These are phyloP conservation scores for Camponotus vicinus DNA, from an alignment of 1,140 invertebrate genomes.

Conservation along the genomic window DNA sequence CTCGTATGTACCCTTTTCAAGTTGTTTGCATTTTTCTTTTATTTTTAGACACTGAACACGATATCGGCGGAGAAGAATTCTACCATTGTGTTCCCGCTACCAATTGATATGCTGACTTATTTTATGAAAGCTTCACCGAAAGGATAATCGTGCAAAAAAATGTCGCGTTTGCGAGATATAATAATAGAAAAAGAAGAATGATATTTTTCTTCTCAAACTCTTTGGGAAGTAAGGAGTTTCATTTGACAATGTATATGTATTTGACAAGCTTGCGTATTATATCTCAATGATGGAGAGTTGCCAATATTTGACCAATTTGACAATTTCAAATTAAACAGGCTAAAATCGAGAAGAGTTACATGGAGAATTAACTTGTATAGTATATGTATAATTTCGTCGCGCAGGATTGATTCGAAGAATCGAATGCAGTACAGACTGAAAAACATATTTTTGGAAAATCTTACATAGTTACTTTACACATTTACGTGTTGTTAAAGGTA, in stretches of 20 bases:
- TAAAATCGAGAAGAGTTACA: neutral
- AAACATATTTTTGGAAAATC: constrained; percentile 60
- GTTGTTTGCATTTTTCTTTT: neutral
- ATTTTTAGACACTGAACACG: constrained; percentile 90
- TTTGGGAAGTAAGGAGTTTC: neutral
- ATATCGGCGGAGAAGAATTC: constrained; percentile 99
- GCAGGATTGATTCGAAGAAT: neutral
- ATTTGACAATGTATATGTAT: constrained; percentile 31
- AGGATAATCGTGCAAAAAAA: constrained; percentile 41
- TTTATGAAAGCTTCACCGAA: constrained; percentile 88
- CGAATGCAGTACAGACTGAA: constrained; percentile 9
- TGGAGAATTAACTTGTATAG: neutral
- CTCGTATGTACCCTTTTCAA: too few species aligned
- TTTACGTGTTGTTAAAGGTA: constrained; percentile 42
- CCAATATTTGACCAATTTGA: constrained; percentile 57
- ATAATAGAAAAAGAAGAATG: neutral
- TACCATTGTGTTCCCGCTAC: constrained; percentile 98
- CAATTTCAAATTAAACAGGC: constrained; percentile 2
- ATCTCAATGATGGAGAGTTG: constrained; percentile 30
- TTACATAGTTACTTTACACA: constrained; percentile 48
- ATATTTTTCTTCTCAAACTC: neutral
- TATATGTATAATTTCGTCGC: constrained; percentile 16
- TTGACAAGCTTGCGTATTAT: constrained; percentile 24
- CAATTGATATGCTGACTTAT: constrained; percentile 95
- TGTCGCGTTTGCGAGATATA: neutral